Conservation (phyloP, 2,113 vertebrate genomes). For the Oncorhynchus clarkii region DNA sequence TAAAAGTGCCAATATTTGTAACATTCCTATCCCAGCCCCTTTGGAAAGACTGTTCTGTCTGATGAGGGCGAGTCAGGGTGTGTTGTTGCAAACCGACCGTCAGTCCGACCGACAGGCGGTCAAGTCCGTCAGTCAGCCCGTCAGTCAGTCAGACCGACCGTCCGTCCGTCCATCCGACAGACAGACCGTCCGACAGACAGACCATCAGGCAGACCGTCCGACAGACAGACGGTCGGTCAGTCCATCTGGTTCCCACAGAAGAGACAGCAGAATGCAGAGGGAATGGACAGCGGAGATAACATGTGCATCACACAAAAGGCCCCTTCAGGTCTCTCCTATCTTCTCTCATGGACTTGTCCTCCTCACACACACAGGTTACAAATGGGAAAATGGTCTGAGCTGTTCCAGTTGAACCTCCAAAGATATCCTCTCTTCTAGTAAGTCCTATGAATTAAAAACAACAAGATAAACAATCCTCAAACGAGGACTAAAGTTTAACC, state of each 20-base stretch:
- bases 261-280: neutral
- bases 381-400: slow-evolving; percentile 98
- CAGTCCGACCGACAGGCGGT: neutral
- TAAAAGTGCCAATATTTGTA: slow-evolving; percentile 48
- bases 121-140: no score
- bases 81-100: neutral
- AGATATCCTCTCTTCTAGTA: slow-evolving; percentile 98
- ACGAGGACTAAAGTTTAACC: neutral
- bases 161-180: no score
- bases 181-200: no score
- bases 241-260: neutral
- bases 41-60: neutral
- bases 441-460: slow-evolving; percentile 80
- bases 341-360: neutral
- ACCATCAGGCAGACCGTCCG: no score
- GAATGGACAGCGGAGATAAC: neutral
- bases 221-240: no score
- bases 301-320: neutral
- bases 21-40: slow-evolving; percentile 15
- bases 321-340: neutral
- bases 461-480: neutral
- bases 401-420: slow-evolving; percentile 99
- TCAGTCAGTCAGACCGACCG: no score
- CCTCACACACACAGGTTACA: slow-evolving; percentile 48
- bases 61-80: neutral